phyloP scores from a whole-genome alignment of 2,113 vertebrate genomes.

The Dicrurus megarhynchus region DNA sequence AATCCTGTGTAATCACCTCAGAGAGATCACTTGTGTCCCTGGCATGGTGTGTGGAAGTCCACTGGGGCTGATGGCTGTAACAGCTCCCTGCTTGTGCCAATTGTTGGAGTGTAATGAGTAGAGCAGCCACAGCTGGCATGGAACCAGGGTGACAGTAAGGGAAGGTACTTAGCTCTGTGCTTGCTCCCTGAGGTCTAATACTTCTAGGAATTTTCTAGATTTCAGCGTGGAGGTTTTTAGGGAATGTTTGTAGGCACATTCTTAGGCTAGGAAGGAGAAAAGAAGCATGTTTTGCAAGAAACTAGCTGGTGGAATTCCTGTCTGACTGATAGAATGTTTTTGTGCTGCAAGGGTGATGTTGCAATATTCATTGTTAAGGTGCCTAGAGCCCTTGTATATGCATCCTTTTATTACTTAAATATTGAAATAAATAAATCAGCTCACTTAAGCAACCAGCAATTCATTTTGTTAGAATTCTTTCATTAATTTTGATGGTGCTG shows the following conservation, averaged over 20 bases:
- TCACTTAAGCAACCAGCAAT: conserved; percentile 36
- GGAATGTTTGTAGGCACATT: not conserved
- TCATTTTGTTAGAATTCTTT: conserved; percentile 25
- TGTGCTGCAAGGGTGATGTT: not conserved
- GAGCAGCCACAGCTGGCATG: not conserved
- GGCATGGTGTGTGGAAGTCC: not conserved
- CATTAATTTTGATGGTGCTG: conserved; percentile 43
- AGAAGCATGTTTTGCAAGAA: not conserved
- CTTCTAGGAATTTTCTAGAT: not conserved
- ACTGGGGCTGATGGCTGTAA: not conserved
- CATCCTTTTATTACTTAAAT: conserved; percentile 60
- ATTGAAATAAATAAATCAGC: conserved; percentile 65
- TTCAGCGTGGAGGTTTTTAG: not conserved
- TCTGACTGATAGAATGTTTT: not conserved
- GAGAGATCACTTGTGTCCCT: not conserved
- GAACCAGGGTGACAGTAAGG: not conserved
- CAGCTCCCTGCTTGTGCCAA: not conserved
- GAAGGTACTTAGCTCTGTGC: not conserved
- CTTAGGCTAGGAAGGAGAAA: not conserved
- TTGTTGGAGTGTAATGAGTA: accelerated
- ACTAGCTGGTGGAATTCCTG: not conserved
- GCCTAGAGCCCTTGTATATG: conserved; percentile 46
- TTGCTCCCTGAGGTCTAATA: not conserved
- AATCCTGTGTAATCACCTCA: not conserved
- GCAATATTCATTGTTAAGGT: conserved; percentile 51